Evolutionary conservation across 1,140 invertebrate species (phyloP).

Genomic region (Nasonia longicornis): DNA sequence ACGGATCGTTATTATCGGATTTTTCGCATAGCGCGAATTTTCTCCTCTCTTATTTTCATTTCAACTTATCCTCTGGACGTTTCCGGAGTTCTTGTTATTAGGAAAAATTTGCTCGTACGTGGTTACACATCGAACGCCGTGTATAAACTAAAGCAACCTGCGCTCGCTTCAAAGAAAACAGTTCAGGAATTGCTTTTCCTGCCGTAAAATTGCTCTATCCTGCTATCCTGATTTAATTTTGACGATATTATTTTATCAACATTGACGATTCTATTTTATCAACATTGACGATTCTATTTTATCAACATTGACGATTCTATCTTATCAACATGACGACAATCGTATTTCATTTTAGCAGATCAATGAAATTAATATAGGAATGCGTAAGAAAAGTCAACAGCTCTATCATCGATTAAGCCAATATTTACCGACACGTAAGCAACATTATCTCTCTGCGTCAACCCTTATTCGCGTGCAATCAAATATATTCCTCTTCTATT

Average conservation of each 20-base stretch:
- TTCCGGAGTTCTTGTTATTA: neutral
- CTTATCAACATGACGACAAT: too few species aligned
- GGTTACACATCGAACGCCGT: neutral
- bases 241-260: neutral
- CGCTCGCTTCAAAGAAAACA: neutral
- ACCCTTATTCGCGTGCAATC: too few species aligned
- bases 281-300: neutral
- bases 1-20: constrained; percentile 15
- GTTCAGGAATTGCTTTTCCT: neutral
- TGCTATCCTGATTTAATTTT: neutral
- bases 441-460: too few species aligned
- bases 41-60: constrained; percentile 17
- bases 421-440: too few species aligned
- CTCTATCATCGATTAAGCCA: too few species aligned
- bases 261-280: neutral
- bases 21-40: neutral
- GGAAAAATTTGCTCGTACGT: neutral
- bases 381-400: too few species aligned
- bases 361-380: too few species aligned
- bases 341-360: too few species aligned
- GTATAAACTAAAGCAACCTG: neutral
- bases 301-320: too few species aligned
- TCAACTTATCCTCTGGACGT: neutral
- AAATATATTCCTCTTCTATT: too few species aligned
- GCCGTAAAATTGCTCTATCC: neutral